Evolutionary conservation across 2,113 vertebrate genomes (phyloP).

Genomic region (Poecilia latipinna): DNA sequence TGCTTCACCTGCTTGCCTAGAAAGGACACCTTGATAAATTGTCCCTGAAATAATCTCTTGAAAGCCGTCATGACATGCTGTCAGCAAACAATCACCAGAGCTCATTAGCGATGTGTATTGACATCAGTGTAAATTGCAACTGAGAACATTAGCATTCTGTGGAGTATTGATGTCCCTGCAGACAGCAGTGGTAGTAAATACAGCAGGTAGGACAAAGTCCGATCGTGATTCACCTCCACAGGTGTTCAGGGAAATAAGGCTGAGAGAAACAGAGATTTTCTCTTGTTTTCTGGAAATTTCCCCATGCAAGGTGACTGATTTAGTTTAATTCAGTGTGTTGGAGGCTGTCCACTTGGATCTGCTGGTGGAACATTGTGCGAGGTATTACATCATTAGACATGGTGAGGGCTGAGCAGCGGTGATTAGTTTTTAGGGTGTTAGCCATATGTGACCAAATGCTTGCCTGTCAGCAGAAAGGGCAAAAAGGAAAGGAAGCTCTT

Average conservation of each 20-base stretch:
- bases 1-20: conserved; percentile 4
- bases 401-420: background rate
- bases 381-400: background rate
- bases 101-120: conserved; percentile 58
- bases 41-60: conserved; percentile 40
- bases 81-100: conserved; percentile 47
- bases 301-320: background rate
- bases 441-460: background rate
- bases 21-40: conserved; percentile 52
- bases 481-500: background rate
- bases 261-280: background rate
- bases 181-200: conserved; percentile 51
- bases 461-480: background rate
- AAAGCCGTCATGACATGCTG: conserved; percentile 34
- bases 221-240: conserved; percentile 12
- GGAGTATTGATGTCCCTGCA: conserved; percentile 46
- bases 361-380: background rate
- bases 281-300: background rate
- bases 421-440: background rate
- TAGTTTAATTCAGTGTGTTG: background rate
- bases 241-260: conserved; percentile 3
- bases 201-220: conserved; percentile 38
- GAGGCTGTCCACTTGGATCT: conserved; percentile 1
- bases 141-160: conserved; percentile 40
- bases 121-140: conserved; percentile 43